Base-by-base conservation (phyloP, 2,888 invertebrate genomes). In the Tenthredo mesomela region DNA sequence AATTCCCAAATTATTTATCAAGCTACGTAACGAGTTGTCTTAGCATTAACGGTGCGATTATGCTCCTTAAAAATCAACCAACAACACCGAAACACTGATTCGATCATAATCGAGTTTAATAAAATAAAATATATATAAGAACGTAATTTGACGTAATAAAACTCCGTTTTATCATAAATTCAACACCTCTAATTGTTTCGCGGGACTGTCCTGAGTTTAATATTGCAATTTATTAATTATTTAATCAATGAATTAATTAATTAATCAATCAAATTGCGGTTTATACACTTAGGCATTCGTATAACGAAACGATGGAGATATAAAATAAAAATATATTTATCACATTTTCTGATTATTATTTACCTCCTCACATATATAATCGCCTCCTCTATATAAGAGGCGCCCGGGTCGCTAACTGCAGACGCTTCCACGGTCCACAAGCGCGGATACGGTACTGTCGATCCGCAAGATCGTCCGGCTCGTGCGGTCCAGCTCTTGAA, bases 391-490 rank as follows among this genome's bases (percentile, higher is more conserved):
- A 10, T 43, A 10, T 67, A 33, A 67, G 82, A 82, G 82, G 82
- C 82, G 70, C 82, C 70, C 82, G 82, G 82, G 21, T 80, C 80
- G 37, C 80, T 80, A 61, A 40, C 80, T 80, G 58, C 29, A 47
- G 67, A 82, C 54, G 54, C 82, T 65, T 82, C 82, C 67, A 67
- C 82, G 82, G 82, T 70, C 82, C 82, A 73, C 71, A n/a, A 82
- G 82, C 82, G 82, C 82, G 82, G 70, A 70, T 82, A 82, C 82
- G 82, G 47, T 65, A 82, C 82, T 82, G 82, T 82, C 82, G 65
- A 43, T 82, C 82, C 67, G 50, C n/a, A 47, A 65, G 61, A 61
- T 80, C 58, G 61, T 61, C 80, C 77, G 33, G 58, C 80, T 80
- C 61, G 58, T 80, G n/a, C n/a, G 80, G 67, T 67, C 67, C 82